Conservation (phyloP, 1,140 invertebrate genomes). For the Pseudomyrmex cubaensis region DNA sequence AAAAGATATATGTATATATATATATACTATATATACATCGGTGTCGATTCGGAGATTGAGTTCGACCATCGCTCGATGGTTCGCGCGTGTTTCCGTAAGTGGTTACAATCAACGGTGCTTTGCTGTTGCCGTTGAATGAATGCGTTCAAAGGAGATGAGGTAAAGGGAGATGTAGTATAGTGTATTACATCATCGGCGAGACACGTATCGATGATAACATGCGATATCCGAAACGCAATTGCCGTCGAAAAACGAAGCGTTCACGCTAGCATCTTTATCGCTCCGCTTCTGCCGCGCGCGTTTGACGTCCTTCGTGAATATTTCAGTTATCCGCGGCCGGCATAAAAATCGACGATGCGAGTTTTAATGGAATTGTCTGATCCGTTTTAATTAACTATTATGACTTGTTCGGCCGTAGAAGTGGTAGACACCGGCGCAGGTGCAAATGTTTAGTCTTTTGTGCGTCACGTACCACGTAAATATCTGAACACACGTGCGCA, state of each 20-base stretch:
- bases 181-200: neutral
- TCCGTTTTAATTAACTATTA: slow-evolving; percentile 68
- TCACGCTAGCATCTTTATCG: slow-evolving; percentile 57
- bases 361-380: slow-evolving; percentile 55
- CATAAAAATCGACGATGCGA: slow-evolving; percentile 51
- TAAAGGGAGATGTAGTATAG: neutral
- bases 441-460: slow-evolving; percentile 46
- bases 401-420: slow-evolving; percentile 42
- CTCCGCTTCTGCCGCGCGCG: neutral
- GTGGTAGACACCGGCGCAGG: neutral
- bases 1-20: slow-evolving; percentile 24
- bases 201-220: slow-evolving; percentile 45
- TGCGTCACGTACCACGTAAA: slow-evolving; percentile 21
- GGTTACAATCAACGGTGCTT: slow-evolving; percentile 47
- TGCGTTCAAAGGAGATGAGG: neutral
- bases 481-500: slow-evolving; percentile 12
- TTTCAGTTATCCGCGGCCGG: slow-evolving; percentile 41
- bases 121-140: slow-evolving; percentile 36
- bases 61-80: slow-evolving; percentile 38
- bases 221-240: slow-evolving; percentile 50
- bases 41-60: slow-evolving; percentile 27
- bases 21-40: neutral
- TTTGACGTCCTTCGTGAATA: slow-evolving; percentile 47
- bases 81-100: slow-evolving; percentile 29
- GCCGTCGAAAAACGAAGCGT: slow-evolving; percentile 37